Evolutionary conservation across 2,888 invertebrate species (phyloP).

Genomic region (Eurois occulta): DNA sequence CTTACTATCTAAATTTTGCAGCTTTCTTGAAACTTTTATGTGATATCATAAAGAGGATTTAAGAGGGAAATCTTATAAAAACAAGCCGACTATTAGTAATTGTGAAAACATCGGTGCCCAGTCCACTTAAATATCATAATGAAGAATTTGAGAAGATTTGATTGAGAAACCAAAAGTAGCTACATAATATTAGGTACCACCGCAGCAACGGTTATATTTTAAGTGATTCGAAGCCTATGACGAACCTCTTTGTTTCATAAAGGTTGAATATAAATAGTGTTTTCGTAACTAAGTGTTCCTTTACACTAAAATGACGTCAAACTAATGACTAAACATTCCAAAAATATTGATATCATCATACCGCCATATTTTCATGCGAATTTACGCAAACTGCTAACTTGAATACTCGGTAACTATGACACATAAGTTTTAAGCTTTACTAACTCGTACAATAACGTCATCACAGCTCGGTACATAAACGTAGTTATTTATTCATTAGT

Average conservation of each 20-base stretch:
- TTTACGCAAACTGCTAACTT: slow-evolving; percentile 10
- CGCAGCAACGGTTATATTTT: background rate
- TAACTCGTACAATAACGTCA: slow-evolving; percentile 24
- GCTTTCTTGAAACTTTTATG: background rate
- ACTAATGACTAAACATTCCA: background rate
- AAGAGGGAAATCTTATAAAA: background rate
- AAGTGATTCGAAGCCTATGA: background rate
- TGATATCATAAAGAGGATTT: background rate
- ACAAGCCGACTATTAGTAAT: background rate
- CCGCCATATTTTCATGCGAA: background rate
- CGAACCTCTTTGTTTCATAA: background rate
- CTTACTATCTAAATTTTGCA: background rate
- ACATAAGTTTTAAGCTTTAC: slow-evolving; percentile 3
- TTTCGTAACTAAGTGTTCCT: background rate
- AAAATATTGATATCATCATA: background rate
- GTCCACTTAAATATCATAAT: background rate
- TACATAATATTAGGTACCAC: background rate
- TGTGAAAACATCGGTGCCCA: background rate
- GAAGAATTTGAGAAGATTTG: background rate
- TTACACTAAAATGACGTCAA: slow-evolving; percentile 1
- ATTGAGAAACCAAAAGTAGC: background rate
- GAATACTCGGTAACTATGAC: slow-evolving; percentile 13
- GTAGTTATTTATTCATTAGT: slow-evolving; percentile 22
- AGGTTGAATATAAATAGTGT: background rate
- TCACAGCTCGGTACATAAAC: background rate